Evolutionary conservation across 2,888 invertebrate species (phyloP).

Genomic region (Halictus ligatus): DNA sequence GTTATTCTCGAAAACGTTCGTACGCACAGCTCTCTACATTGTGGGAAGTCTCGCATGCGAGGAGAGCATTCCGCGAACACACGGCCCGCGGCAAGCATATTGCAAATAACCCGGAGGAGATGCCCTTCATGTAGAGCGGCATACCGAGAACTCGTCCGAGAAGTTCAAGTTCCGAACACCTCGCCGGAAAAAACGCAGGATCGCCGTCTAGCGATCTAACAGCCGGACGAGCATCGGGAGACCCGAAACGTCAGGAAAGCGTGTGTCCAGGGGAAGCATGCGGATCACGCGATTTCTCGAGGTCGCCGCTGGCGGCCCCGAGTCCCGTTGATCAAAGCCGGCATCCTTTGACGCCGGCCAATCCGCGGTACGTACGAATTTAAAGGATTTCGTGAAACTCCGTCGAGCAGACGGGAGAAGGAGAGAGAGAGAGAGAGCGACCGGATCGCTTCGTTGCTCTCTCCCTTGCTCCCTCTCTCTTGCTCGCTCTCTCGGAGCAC

Average conservation of each 20-base stretch:
- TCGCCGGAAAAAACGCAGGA: background rate
- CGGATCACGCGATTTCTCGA: slow-evolving; percentile 55
- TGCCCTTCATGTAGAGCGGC: background rate
- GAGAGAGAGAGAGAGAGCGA: slow-evolving; percentile 11
- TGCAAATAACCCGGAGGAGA: background rate
- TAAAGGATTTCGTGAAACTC: slow-evolving; percentile 74
- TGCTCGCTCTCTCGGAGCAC: slow-evolving; percentile 66
- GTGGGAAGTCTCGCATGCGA: background rate
- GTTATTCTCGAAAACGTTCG: background rate
- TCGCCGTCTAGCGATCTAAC: slow-evolving; percentile 7
- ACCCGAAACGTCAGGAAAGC: background rate
- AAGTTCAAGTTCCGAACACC: background rate
- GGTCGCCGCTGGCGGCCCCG: slow-evolving; percentile 58
- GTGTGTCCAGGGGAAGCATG: slow-evolving; percentile 29
- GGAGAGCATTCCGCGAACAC: background rate
- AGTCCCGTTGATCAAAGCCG: slow-evolving; percentile 65
- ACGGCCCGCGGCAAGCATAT: background rate
- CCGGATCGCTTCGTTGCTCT: slow-evolving; percentile 44
- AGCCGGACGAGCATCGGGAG: background rate
- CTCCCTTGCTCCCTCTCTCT: slow-evolving; percentile 63
- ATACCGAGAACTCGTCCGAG: background rate
- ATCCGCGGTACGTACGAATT: slow-evolving; percentile 68
- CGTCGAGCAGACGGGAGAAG: slow-evolving; percentile 5
- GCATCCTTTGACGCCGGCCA: slow-evolving; percentile 66
- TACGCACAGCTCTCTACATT: background rate